Evolutionary conservation across 1,140 invertebrate genomes (phyloP).

Genomic region (Cyphomyrmex costatus): DNA sequence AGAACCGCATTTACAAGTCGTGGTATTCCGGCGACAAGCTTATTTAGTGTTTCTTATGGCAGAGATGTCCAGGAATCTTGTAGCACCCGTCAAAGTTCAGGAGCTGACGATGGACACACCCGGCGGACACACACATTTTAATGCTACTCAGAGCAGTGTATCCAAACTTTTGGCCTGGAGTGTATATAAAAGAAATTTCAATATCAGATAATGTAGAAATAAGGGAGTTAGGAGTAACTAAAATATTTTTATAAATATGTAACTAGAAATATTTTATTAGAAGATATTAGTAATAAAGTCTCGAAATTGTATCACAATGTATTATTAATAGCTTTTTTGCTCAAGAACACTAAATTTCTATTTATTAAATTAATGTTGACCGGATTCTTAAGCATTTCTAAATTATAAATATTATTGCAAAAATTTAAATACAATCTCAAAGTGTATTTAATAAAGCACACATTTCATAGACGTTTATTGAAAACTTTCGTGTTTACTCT

Average conservation of each 20-base stretch:
- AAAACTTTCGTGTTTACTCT: slow-evolving; percentile 6
- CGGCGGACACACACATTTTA: too few species aligned
- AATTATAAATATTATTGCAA: background rate
- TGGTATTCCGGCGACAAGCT: too few species aligned
- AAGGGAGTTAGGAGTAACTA: background rate
- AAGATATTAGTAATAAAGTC: background rate
- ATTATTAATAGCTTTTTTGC: background rate
- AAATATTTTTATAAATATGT: background rate
- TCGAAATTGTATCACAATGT: background rate
- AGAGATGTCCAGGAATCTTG: too few species aligned
- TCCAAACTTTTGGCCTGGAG: too few species aligned
- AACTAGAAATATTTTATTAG: slow-evolving; percentile 11
- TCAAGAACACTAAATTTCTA: background rate
- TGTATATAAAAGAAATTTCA: background rate
- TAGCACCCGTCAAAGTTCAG: too few species aligned
- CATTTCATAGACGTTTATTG: slow-evolving; percentile 6
- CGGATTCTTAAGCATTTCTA: background rate
- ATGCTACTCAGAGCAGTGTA: too few species aligned
- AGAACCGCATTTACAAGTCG: too few species aligned
- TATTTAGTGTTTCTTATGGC: too few species aligned
- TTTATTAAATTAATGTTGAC: background rate
- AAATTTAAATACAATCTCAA: slow-evolving; percentile 1
- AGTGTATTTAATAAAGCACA: slow-evolving; percentile 14
- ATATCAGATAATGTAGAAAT: background rate
- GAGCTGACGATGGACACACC: too few species aligned